Evolutionary conservation across 2,888 invertebrate species (phyloP).

Genomic region (Mystacides longicornis): DNA sequence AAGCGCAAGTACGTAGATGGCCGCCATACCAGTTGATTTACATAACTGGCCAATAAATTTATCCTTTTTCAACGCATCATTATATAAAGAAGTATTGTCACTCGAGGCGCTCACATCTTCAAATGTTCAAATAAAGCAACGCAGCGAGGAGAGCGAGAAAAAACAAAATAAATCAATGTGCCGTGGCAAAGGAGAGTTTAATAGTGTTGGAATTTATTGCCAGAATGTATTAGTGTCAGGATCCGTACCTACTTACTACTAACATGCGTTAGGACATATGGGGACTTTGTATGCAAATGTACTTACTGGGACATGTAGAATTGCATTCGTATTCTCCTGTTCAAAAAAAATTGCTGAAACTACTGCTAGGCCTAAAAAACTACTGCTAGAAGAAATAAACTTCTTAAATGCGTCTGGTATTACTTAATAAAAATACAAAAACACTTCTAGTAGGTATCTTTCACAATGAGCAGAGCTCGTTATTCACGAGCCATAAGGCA

Average conservation of each 20-base stretch:
- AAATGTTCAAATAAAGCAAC: background rate
- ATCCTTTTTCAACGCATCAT: background rate
- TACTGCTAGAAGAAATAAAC: no score
- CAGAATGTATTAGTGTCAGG: background rate
- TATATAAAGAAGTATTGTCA: background rate
- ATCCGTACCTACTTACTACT: background rate
- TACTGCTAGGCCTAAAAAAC: no score
- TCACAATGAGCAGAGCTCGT: no score
- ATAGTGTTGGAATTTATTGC: slow-evolving; percentile 1
- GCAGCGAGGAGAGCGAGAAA: background rate
- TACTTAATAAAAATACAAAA: no score
- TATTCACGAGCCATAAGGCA: no score
- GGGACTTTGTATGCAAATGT: background rate
- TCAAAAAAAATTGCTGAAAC: no score
- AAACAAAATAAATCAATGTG: background rate
- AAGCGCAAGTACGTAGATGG: background rate
- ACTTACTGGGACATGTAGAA: no score
- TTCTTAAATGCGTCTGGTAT: no score
- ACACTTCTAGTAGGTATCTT: no score
- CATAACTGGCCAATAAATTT: background rate
- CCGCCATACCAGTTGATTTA: background rate
- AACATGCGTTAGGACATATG: background rate
- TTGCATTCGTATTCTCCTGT: no score
- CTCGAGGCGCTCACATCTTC: background rate
- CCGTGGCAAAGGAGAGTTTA: background rate